Base-by-base conservation (phyloP, 2,888 invertebrate species). In the Leptopilina drosophilae region DNA sequence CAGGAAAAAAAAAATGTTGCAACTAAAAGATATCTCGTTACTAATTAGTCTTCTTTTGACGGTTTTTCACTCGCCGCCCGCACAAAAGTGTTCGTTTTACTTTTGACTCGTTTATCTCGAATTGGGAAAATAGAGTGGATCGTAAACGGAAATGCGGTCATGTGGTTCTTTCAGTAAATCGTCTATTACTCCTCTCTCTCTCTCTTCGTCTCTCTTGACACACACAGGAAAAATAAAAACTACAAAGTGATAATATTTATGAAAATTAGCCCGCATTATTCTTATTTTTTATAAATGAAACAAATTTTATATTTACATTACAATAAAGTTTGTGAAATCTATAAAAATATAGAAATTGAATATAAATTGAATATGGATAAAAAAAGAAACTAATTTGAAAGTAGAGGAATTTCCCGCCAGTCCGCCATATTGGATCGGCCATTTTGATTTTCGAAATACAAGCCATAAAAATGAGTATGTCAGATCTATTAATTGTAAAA, bases 91-190 rank as follows among this genome's bases (percentile, higher is more conserved):
- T 33, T 56, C 33, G 40, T 59, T 73, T 73, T 53, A 8, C 3
- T 40, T 62, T 62, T 20, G 62, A 62, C 15, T 73, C 73, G 33
- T 73, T 56, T 56, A 73, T 73, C 73, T 73, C 49, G 26, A 73
- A 73, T 56, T 73, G 73, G 73, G 33, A 73, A 73, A 73, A 73
- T 73, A n/a, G 26, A 59, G 53, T 73, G 33, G 56, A 59, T 73
- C 73, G 73, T 73, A 73, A 73, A 73, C 56, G 26, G 56, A 73
- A 73, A 56, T n/a, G 53, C 33, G 12, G 26, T 40, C 53, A 26
- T 53, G 26, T 20, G 69, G 49, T 73, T 73, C 40, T 33, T 40
- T 33, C 62, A 62, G 26, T 73, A 56, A 73, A 33, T 73, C 73
- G n/a, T 56, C 56, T 56, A 9, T 56, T 59, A 40, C n/a, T 40